phyloP scores from a whole-genome alignment of 1,140 invertebrate genomes.

The Yoshiicerus persimilis region DNA sequence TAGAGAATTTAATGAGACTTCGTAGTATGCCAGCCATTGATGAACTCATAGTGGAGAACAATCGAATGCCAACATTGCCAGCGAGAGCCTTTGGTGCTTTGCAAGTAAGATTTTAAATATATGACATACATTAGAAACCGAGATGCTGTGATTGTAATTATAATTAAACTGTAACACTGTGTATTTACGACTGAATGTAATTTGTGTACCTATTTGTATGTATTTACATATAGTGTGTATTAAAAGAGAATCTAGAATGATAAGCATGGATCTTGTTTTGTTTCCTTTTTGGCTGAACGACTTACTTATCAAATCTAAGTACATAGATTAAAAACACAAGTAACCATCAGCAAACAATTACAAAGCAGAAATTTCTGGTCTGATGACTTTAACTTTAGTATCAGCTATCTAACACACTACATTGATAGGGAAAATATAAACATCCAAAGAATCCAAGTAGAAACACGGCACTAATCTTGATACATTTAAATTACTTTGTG shows the following conservation, averaged over 20 bases:
- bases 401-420: no score
- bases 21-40: conserved; percentile 62
- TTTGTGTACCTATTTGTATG: no score
- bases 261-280: neutral
- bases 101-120: conserved; percentile 57
- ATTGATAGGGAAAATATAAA: neutral
- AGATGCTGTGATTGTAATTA: no score
- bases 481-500: neutral
- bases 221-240: neutral
- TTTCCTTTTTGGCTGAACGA: neutral
- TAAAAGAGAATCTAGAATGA: neutral
- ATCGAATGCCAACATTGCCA: conserved; percentile 75
- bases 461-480: neutral
- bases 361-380: neutral
- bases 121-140: no score
- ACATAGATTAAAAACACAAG: neutral
- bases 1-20: conserved; percentile 64
- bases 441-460: neutral
- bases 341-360: neutral
- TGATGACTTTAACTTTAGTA: neutral
- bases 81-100: conserved; percentile 73
- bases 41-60: conserved; percentile 82
- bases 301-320: neutral
- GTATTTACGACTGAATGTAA: neutral
- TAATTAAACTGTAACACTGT: neutral